These are phyloP conservation scores for Paelopatides confundens DNA, from an alignment of 53 echinoderm and acorn worm genomes.

Conservation along the genomic window DNA sequence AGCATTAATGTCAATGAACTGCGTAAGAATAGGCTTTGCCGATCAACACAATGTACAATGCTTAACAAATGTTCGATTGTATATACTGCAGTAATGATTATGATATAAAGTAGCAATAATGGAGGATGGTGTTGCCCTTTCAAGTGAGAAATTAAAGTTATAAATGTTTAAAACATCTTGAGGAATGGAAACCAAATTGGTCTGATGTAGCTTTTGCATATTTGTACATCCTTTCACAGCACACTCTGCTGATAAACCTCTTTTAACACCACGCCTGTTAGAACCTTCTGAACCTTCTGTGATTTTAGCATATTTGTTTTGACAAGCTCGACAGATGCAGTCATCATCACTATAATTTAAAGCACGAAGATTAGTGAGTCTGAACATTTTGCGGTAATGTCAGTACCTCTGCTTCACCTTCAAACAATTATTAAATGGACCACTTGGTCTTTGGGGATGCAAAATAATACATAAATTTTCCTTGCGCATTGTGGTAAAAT, in stretches of 20 bases:
- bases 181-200: background rate
- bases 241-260: background rate
- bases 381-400: background rate
- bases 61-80: background rate
- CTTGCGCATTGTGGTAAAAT: background rate
- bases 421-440: background rate
- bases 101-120: background rate
- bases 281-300: background rate
- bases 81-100: background rate
- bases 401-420: background rate
- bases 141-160: background rate
- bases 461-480: background rate
- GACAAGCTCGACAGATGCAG: background rate
- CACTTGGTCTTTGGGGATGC: conserved; percentile 5
- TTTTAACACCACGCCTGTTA: background rate
- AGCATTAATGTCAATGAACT: background rate
- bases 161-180: background rate
- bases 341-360: conserved; percentile 6
- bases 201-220: background rate
- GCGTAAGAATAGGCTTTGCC: background rate
- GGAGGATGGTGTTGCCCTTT: background rate
- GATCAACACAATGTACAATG: background rate
- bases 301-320: background rate
- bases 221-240: background rate
- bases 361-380: background rate